phyloP scores from a whole-genome alignment of 2,113 vertebrate species.

The Callionymus lyra region DNA sequence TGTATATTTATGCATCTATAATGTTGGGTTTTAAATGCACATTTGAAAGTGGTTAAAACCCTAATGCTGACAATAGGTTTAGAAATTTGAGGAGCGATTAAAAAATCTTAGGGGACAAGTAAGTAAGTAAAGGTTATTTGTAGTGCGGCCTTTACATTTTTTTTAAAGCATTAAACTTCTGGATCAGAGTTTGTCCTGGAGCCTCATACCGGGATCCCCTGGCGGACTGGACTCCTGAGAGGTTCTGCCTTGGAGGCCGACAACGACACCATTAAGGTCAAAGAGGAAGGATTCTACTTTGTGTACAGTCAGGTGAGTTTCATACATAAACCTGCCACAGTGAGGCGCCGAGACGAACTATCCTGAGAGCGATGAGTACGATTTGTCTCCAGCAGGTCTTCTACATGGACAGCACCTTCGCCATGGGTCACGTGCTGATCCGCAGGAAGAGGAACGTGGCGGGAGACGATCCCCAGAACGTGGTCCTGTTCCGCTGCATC shows the following conservation, averaged over 20 bases:
- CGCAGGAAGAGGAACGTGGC: constrained; percentile 81
- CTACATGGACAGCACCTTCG: constrained; percentile 78
- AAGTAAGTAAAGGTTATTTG: no score
- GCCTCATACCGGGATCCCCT: constrained; percentile 65
- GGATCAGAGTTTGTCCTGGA: constrained; percentile 40
- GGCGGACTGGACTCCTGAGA: constrained; percentile 84
- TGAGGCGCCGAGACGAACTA: constrained; percentile 11
- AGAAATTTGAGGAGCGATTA: no score
- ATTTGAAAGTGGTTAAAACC: no score
- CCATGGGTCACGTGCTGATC: constrained; percentile 89
- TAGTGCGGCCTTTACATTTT: no score
- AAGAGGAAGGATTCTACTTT: constrained; percentile 86
- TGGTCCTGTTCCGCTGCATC: constrained; percentile 85
- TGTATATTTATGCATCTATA: no score
- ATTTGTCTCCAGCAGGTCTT: constrained; percentile 69
- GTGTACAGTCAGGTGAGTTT: constrained; percentile 86
- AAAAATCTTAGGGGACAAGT: no score
- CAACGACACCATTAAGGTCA: constrained; percentile 79
- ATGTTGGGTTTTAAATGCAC: no score
- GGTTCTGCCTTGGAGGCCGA: constrained; percentile 76
- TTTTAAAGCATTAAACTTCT: no score
- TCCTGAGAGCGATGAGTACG: neutral
- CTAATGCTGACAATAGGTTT: neutral
- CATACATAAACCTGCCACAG: constrained; percentile 12
- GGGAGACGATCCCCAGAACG: constrained; percentile 78